Conservation (phyloP, 2,888 invertebrate genomes). For the Capitulum mitella region DNA sequence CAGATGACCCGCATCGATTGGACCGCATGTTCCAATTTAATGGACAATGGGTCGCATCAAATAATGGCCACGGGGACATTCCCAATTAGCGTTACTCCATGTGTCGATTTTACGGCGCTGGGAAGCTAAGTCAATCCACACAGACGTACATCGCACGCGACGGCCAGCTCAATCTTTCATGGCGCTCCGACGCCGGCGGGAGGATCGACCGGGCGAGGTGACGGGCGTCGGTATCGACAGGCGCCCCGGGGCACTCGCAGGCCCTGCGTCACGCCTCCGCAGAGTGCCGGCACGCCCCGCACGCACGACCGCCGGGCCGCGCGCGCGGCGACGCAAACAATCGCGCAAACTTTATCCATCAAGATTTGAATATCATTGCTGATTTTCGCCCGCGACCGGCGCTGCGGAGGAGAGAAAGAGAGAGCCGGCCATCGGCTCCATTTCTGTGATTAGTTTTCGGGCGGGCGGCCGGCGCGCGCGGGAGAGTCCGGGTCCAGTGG, state of each 20-base stretch:
- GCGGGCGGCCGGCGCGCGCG: not conserved
- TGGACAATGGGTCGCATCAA: constrained; percentile 22
- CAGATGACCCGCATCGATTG: constrained; percentile 1
- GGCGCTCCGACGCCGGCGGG: not conserved
- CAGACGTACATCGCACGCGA: not conserved
- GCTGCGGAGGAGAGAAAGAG: not conserved
- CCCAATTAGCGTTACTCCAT: constrained; percentile 13
- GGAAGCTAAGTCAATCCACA: constrained; percentile 14
- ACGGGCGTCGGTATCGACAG: not conserved
- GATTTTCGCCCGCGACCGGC: constrained; percentile 11
- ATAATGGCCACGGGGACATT: constrained; percentile 11
- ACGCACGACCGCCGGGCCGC: not conserved
- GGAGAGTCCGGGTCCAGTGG: not conserved
- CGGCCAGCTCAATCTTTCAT: not conserved
- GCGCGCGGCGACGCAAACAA: not conserved
- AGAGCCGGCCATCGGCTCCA: not conserved
- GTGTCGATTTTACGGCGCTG: constrained; percentile 18
- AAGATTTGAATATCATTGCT: constrained; percentile 18
- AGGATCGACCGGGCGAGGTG: not conserved
- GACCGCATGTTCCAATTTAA: constrained; percentile 7
- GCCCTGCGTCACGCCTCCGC: not conserved
- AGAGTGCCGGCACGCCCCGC: not conserved
- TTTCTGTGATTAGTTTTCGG: constrained; percentile 22
- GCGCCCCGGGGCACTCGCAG: not conserved
- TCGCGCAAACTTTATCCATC: constrained; percentile 12